Base-by-base conservation (phyloP, 2,797 vertebrate genomes). In the Lagodon rhomboides region DNA sequence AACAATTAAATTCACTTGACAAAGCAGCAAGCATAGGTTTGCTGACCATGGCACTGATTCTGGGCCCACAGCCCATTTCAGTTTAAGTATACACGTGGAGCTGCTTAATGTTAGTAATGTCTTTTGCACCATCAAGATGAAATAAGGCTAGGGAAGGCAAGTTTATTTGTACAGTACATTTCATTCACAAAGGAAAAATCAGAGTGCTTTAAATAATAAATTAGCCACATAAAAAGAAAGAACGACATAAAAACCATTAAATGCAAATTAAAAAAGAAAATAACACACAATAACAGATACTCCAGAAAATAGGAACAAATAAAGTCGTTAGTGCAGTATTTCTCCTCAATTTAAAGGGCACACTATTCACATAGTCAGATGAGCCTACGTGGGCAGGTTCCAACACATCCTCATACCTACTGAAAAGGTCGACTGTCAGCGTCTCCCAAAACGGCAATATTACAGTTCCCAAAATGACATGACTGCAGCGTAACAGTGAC, bases 1-100 rank as follows among this genome's bases (percentile, higher is more conserved):
- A 68, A 65, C 41, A 60, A 44, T 54, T 34, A 54, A 6, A 68
- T 70, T 51, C 58, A 30, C 55, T 60, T 51, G 43, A 64, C 34
- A 79, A 73, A 50, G 54, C 12, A 23, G 10, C 16, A 46, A 13
- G 22, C 4, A 46, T 30, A 30, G 4, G 9, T 61, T 44, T 49
- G 13, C 20, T 44, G 25, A 55, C 30, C 1, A 18, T 41, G 3
- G 12, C 22, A 61, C 18, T 2, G 13, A 41, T 43, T 23, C 23
- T 67, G 51, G 5, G 6, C 38, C 6, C 15, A 63, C 55, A 66
- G 55, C 18, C 46, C 16, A 43, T 53, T 9, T 25, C 25, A 65
- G 38, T 25, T 23, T 25, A 46, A 47, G 6, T 11, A 22, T 20
- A 16, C 25, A 25, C 4, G 0, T 49, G 41, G 4, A 56, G 12